Conservation (phyloP, 2,113 vertebrate genomes). For the Oryzias celebensis region DNA sequence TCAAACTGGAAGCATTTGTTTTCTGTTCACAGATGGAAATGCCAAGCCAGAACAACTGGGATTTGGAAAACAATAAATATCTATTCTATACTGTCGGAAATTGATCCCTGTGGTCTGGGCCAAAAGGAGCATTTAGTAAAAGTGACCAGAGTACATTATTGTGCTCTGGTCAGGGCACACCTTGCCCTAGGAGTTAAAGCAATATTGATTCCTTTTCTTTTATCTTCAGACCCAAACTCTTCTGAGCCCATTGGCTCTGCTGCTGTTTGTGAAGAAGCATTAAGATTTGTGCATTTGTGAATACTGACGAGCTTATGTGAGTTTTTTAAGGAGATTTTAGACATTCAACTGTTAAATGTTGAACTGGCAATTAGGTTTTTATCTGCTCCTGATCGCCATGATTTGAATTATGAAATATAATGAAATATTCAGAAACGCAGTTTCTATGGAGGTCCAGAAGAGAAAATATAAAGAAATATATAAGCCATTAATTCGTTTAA, state of each 20-base stretch:
- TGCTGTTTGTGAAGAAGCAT: not conserved
- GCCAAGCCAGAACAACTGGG: conserved; percentile 7
- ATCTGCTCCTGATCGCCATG: too few relatives aligned
- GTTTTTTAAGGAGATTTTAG: not conserved
- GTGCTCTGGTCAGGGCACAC: not conserved
- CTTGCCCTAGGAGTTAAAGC: conserved; percentile 20
- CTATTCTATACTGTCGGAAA: conserved; percentile 32
- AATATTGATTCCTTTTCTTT: conserved; percentile 34
- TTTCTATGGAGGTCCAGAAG: too few relatives aligned
- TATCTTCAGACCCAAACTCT: conserved; percentile 12
- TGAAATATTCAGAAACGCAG: too few relatives aligned
- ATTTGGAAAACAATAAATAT: conserved; percentile 47
- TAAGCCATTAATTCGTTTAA: too few relatives aligned
- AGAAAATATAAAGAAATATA: too few relatives aligned
- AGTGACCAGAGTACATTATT: conserved; percentile 43
- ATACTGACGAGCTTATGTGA: conserved; percentile 4
- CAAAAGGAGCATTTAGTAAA: conserved; percentile 49
- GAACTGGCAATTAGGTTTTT: too few relatives aligned
- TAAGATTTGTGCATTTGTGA: not conserved
- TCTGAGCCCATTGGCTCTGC: conserved; percentile 9
- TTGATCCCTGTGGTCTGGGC: conserved; percentile 20
- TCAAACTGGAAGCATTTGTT: conserved; percentile 7
- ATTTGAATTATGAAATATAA: too few relatives aligned
- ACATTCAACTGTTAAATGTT: not conserved
- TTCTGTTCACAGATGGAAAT: conserved; percentile 3